Base-by-base conservation (phyloP, 1,140 invertebrate species). In the Drosophila virilis region DNA sequence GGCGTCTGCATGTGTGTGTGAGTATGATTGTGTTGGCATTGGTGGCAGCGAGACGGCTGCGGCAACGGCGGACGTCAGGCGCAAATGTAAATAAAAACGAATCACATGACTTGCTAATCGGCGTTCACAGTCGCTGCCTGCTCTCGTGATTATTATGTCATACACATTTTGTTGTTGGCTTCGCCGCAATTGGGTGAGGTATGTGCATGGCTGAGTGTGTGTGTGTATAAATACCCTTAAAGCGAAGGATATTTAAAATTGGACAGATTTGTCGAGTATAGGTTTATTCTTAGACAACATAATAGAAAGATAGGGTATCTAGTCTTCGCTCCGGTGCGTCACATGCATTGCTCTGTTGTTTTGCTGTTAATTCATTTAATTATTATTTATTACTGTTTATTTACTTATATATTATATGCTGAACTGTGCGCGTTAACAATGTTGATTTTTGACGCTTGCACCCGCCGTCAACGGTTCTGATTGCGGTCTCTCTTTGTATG, bases 61-160 rank as follows among this genome's bases (percentile, higher is more conserved):
- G 22, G 65, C 33, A 59, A 62, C 58, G 61, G 68, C 60, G 57
- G 74, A 74, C 66, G 80, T 80, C 66, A 81, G 83, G 84, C 85
- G 77, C 72, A 86, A 91, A 84, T 91, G 90, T 91, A 91, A 91
- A 91, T 91, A 90, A 91, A 91, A 91, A 77, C 90, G 83, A 91
- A 91, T 91, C 90, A 91, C 90, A 91, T 91, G 90, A 91, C 90
- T 91, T 91, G 90, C 90, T 91, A 91, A 91, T 91, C 90, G 90
- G 88, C 84, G 85, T 79, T 85, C 74, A 61, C 74, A 66, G 62
- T 77, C 77, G 86, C 69, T 78, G 84, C 69, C 82, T 88, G 81
- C 90, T 91, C 90, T 90, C 90, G 90, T 91, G 90, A 91, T 91
- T 91, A 91, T 91, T 91, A 91, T 91, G 90, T 91, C 90, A 91